Evolutionary conservation across 2,113 vertebrate species (phyloP).

Genomic region (Ariopsis seemanni): DNA sequence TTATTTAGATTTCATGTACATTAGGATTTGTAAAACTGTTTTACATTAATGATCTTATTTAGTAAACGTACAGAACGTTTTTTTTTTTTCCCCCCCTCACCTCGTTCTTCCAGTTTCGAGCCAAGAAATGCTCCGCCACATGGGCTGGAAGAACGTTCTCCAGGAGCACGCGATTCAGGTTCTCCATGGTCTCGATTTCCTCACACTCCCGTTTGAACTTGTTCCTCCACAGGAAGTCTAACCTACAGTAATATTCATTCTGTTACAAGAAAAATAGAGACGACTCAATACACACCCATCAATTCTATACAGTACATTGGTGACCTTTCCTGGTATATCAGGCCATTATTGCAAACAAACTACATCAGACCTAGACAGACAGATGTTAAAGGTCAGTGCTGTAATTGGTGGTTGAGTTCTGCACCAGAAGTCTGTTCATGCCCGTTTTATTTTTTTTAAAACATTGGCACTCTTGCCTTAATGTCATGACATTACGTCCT

Average conservation of each 20-base stretch:
- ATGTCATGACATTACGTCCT: conserved; percentile 6
- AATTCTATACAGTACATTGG: conserved; percentile 23
- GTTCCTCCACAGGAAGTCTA: conserved; percentile 99
- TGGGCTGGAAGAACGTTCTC: conserved; percentile 97
- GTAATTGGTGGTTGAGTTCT: conserved; percentile 13
- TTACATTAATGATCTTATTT: too few species aligned
- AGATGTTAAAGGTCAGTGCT: conserved; percentile 5
- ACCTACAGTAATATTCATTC: conserved; percentile 99
- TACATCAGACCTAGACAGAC: background rate
- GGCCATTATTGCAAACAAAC: conserved; percentile 9
- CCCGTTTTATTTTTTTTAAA: background rate
- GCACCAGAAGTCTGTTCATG: background rate
- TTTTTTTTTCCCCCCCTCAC: conserved; percentile 60
- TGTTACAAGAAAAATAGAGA: conserved; percentile 96
- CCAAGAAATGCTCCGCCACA: conserved; percentile 96
- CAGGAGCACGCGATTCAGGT: conserved; percentile 92
- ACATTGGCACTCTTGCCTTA: background rate
- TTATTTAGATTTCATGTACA: background rate
- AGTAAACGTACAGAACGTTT: too few species aligned
- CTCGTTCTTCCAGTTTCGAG: conserved; percentile 95
- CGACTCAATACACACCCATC: conserved; percentile 42
- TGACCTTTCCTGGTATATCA: background rate
- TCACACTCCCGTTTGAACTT: conserved; percentile 99
- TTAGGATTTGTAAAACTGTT: background rate
- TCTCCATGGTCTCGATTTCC: conserved; percentile 99